Conservation (phyloP, 1,140 invertebrate genomes). For the Onthophagus taurus region DNA sequence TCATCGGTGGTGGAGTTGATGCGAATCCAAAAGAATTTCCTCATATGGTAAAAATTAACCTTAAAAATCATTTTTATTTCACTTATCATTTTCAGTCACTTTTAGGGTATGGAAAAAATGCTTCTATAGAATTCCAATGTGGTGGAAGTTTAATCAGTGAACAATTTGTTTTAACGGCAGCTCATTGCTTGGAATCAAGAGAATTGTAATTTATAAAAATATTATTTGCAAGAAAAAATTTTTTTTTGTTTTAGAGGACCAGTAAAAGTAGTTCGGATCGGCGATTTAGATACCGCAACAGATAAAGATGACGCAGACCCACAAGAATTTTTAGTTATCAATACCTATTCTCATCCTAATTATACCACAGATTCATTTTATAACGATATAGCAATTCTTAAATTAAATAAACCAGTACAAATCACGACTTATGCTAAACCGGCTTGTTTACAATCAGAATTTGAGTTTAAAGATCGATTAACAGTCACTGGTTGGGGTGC, state of each 20-base stretch:
- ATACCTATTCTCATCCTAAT: conserved; percentile 36
- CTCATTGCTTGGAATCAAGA: no score
- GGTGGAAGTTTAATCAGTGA: no score
- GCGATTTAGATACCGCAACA: conserved; percentile 5
- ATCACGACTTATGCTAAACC: conserved; percentile 1
- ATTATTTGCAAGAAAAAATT: no score
- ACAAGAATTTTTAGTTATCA: conserved; percentile 21
- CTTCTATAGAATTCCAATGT: no score
- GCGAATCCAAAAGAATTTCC: no score
- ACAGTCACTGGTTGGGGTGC: conserved; percentile 31
- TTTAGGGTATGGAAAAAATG: no score
- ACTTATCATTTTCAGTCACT: no score
- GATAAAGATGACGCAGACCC: background rate
- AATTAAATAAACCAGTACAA: conserved; percentile 2
- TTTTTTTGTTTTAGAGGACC: conserved; percentile 3
- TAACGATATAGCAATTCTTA: conserved; percentile 1
- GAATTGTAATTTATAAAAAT: no score
- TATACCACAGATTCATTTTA: conserved; percentile 31
- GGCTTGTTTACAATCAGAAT: background rate
- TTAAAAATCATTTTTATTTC: no score
- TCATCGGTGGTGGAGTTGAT: no score
- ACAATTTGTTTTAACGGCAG: no score
- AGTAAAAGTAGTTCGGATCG: conserved; percentile 3
- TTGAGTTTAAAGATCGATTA: background rate
- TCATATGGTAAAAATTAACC: no score